Evolutionary conservation across 2,888 invertebrate species (phyloP).

Genomic region (Acleris sparsana): DNA sequence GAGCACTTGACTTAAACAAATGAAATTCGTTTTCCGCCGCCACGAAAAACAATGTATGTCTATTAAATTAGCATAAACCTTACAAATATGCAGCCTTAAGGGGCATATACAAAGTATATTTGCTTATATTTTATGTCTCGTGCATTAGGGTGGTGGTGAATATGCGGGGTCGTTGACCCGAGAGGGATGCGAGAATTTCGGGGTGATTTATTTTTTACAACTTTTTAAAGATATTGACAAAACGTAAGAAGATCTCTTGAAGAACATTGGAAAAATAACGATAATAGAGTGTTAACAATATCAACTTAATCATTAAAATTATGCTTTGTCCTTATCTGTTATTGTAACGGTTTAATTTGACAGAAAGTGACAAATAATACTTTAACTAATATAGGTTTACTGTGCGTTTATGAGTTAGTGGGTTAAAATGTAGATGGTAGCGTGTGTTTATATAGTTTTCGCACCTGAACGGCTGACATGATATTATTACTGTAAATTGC

Average conservation of each 20-base stretch:
- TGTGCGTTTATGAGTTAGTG: too few relatives aligned
- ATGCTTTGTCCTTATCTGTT: too few relatives aligned
- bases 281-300: too few relatives aligned
- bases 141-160: conserved; percentile 25
- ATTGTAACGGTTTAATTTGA: too few relatives aligned
- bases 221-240: conserved; percentile 20
- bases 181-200: conserved; percentile 27
- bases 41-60: conserved; percentile 15
- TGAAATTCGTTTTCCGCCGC: conserved; percentile 11
- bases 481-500: too few relatives aligned
- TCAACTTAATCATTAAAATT: too few relatives aligned
- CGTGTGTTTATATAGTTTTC: too few relatives aligned
- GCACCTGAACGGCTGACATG: too few relatives aligned
- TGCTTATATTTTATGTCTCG: conserved; percentile 21
- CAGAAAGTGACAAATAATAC: too few relatives aligned
- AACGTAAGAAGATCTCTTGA: background rate
- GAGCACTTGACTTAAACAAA: conserved; percentile 24
- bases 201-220: conserved; percentile 28
- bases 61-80: conserved; percentile 36
- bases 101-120: conserved; percentile 12
- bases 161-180: conserved; percentile 26
- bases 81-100: conserved; percentile 32
- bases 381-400: too few relatives aligned
- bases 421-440: too few relatives aligned
- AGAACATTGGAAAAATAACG: background rate